Evolutionary conservation across 2,888 invertebrate genomes (phyloP).

Genomic region (Nephrotoma flavescens): DNA sequence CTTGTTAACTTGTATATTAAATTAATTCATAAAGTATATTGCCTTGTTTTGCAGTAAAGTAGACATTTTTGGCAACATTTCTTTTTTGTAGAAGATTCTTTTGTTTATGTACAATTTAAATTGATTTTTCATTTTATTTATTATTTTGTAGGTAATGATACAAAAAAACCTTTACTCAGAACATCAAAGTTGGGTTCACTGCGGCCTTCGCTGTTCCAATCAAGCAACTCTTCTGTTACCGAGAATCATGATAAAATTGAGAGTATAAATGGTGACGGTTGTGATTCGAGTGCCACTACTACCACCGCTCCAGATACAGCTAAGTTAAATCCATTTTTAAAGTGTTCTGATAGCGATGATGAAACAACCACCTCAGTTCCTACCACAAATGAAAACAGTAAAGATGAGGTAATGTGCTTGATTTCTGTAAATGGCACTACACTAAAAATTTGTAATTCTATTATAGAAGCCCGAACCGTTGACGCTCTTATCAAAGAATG

Average conservation of each 20-base stretch:
- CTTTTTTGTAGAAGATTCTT: not conserved
- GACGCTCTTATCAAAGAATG: constrained; percentile 26
- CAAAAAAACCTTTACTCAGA: not conserved
- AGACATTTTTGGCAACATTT: not conserved
- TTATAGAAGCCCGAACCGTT: constrained; percentile 20
- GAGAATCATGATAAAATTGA: not conserved
- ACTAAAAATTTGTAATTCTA: not conserved
- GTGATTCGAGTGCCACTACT: not conserved
- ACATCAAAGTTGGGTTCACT: constrained; percentile 3
- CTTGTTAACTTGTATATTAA: not conserved
- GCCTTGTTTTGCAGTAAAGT: not conserved
- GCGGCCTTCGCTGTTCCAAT: constrained; percentile 11
- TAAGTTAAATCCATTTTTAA: constrained; percentile 6
- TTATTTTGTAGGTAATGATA: not conserved
- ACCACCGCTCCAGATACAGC: not conserved
- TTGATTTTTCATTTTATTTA: not conserved
- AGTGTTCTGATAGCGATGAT: constrained; percentile 4
- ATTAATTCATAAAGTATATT: not conserved
- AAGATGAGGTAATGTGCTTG: not conserved
- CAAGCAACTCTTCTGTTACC: not conserved
- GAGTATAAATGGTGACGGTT: not conserved
- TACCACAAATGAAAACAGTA: not conserved
- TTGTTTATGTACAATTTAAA: not conserved
- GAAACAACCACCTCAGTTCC: not conserved
- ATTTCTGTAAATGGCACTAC: not conserved